Percentiles rank a stretch among this genome's conserved stretches.
phyloP scores from a whole-genome alignment of 2,888 invertebrate genomes.

The Mythimna loreyi region DNA sequence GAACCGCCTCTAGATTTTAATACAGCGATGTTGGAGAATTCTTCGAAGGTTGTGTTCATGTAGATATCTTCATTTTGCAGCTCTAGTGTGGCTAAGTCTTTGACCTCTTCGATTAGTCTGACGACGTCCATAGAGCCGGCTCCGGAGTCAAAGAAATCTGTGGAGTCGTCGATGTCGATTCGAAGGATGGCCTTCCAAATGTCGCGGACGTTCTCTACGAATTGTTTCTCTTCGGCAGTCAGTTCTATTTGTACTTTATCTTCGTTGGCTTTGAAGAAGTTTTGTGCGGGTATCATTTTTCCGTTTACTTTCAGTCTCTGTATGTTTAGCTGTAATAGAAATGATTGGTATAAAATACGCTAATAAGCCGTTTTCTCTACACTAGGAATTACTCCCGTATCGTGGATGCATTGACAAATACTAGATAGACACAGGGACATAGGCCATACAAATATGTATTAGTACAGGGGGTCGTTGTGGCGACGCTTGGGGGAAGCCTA shows the following conservation, averaged over 20 bases:
- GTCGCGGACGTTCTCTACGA: slow-evolving; percentile 91
- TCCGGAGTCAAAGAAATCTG: slow-evolving; percentile 98
- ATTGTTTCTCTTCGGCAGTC: slow-evolving; percentile 93
- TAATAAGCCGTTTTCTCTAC: no score
- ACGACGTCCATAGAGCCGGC: slow-evolving; percentile 99
- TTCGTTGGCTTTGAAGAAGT: slow-evolving; percentile 93
- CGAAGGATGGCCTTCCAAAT: slow-evolving; percentile 97
- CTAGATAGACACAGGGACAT: no score
- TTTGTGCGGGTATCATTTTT: slow-evolving; percentile 95
- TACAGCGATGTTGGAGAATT: slow-evolving; percentile 94
- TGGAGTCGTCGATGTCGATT: slow-evolving; percentile 93
- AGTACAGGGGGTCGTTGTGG: no score
- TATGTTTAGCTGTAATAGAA: slow-evolving; percentile 92
- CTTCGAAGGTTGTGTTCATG: slow-evolving; percentile 97
- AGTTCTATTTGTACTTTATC: slow-evolving; percentile 91
- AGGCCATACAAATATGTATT: no score
- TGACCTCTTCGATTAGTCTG: slow-evolving; percentile 97
- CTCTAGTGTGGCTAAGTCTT: slow-evolving; percentile 94
- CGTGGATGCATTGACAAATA: no score
- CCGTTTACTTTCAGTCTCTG: slow-evolving; percentile 94
- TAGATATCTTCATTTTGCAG: slow-evolving; percentile 97
- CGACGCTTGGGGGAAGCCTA: no score
- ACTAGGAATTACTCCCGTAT: no score
- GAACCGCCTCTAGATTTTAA: slow-evolving; percentile 92
- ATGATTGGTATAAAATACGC: not conserved